Conservation (phyloP, 2,888 invertebrate species). For the Theodoxus fluviatilis region DNA sequence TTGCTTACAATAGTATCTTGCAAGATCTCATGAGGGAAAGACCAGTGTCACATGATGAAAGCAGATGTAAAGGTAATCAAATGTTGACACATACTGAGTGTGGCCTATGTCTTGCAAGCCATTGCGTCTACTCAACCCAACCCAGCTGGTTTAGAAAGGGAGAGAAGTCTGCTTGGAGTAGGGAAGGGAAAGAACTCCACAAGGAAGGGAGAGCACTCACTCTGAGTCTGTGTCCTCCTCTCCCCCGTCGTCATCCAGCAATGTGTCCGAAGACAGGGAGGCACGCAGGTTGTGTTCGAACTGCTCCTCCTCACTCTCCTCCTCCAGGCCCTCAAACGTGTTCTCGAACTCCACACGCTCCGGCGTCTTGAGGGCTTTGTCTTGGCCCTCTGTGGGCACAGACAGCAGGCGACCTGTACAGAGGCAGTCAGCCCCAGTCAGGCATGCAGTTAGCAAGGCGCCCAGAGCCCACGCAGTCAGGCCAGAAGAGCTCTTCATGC, state of each 20-base stretch:
- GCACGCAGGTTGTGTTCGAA: constrained; percentile 88
- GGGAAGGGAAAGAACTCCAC: not conserved
- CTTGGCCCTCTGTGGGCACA: constrained; percentile 37
- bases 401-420: constrained; percentile 38
- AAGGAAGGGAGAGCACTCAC: constrained; percentile 26
- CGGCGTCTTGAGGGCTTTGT: constrained; percentile 70
- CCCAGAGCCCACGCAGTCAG: not conserved
- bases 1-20: no score
- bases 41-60: no score
- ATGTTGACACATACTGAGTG: no score
- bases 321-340: constrained; percentile 58
- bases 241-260: constrained; percentile 41
- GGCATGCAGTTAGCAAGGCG: no score
- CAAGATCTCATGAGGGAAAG: no score
- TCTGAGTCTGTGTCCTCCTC: constrained; percentile 51
- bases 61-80: no score
- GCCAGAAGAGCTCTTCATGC: no score
- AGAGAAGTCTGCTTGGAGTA: not conserved
- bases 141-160: no score
- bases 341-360: constrained; percentile 84
- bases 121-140: no score
- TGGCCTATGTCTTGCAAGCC: no score
- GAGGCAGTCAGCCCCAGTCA: no score
- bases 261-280: constrained; percentile 71
- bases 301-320: constrained; percentile 84